Percentiles rank a stretch among this genome's conserved stretches.
These are phyloP conservation scores for Drosophila paulistorum DNA, from an alignment of 1,140 invertebrate species.

Conservation along the genomic window DNA sequence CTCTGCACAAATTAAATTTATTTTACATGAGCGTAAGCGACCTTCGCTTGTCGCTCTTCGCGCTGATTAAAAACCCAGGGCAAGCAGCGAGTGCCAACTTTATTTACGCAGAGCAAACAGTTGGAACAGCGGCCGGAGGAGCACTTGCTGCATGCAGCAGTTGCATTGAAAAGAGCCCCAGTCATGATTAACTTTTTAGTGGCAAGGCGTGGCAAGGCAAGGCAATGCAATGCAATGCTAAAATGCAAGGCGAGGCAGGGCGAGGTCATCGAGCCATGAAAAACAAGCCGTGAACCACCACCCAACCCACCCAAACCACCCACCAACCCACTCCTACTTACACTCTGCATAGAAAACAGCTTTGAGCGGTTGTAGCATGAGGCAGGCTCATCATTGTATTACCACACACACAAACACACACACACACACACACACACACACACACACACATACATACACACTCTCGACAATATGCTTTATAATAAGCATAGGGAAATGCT, in stretches of 20 bases:
- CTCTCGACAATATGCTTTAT: background rate
- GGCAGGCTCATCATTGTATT: slow-evolving; percentile 6
- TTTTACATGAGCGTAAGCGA: slow-evolving; percentile 61
- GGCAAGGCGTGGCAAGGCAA: slow-evolving; percentile 24
- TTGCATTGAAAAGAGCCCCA: slow-evolving; percentile 52
- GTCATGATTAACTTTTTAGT: slow-evolving; percentile 72
- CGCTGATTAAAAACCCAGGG: slow-evolving; percentile 61
- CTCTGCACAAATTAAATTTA: slow-evolving; percentile 66
- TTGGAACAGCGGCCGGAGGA: slow-evolving; percentile 14
- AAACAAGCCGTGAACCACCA: slow-evolving; percentile 15
- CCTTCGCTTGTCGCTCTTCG: slow-evolving; percentile 44
- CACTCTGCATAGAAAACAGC: background rate
- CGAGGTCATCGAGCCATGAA: slow-evolving; percentile 48
- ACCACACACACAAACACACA: background rate
- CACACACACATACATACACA: too few relatives aligned
- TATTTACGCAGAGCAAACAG: slow-evolving; percentile 66
- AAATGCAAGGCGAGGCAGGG: background rate
- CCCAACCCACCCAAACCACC: slow-evolving; percentile 1
- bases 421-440: too few relatives aligned
- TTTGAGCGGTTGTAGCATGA: background rate
- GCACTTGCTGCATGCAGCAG: slow-evolving; percentile 22
- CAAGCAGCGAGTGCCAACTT: slow-evolving; percentile 34
- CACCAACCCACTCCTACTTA: slow-evolving; percentile 2
- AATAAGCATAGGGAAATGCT: slow-evolving; percentile 2
- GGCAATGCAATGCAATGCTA: background rate